Conservation (phyloP, 2,113 vertebrate species). For the Chamaea fasciata region DNA sequence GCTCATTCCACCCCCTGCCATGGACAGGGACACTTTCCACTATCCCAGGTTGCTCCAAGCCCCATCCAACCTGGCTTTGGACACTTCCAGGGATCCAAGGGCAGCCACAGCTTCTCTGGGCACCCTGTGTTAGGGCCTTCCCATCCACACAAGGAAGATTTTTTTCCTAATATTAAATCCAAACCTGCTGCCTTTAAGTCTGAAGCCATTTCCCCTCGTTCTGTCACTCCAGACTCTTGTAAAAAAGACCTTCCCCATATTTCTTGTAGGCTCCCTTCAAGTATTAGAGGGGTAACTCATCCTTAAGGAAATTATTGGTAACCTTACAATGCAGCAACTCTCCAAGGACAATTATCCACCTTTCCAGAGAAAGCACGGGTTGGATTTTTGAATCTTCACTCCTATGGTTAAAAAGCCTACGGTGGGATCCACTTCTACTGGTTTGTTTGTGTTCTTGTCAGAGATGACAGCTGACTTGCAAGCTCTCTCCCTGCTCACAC, state of each 20-base stretch:
- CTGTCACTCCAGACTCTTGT: not conserved
- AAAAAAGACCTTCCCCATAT: not conserved
- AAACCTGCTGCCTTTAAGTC: not conserved
- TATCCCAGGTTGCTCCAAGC: not conserved
- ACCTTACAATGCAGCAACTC: not conserved
- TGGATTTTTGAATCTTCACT: not conserved
- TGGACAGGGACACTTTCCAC: not conserved
- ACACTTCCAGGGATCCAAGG: not conserved
- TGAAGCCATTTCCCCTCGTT: not conserved
- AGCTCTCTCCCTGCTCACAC: not conserved
- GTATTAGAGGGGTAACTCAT: not conserved
- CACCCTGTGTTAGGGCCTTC: no score
- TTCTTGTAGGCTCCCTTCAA: not conserved
- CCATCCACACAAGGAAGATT: not conserved
- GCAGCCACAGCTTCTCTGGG: not conserved
- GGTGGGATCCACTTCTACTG: not conserved
- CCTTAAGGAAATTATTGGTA: not conserved
- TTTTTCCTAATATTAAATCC: not conserved
- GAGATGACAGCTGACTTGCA: not conserved
- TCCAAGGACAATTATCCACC: not conserved
- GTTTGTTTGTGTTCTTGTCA: not conserved
- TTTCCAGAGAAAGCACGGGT: not conserved
- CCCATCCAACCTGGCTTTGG: accelerated
- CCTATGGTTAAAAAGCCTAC: not conserved
- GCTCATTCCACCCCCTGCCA: accelerated